Evolutionary conservation across 2,888 invertebrate species (phyloP), one percentile per base, ranked within the genome.

Genomic region (Hesperia comma): DNA sequence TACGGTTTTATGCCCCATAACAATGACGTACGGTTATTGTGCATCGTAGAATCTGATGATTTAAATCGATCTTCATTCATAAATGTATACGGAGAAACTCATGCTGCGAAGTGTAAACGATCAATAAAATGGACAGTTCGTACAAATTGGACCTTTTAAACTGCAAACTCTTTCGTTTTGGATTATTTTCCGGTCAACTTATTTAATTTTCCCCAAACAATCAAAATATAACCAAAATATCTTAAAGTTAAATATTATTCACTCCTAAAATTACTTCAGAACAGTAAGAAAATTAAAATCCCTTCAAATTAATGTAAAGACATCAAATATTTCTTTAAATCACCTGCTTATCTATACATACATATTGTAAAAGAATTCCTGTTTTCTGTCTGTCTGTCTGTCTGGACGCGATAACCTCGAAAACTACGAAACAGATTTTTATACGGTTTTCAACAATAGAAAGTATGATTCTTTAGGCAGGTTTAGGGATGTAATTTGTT

Each of bases 1-100:
- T 73, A 71, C 71, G 71, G 68, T 78, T 87, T 88, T 84, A 87
- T 85, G 81, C 61, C 74, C 84, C 81, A 86, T 87, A 85, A 87
- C 82, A 84, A 79, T 85, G 85, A 84, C 78, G 76, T 74, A 85
- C 80, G 84, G 75, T 82, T 83, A 86, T 84, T 81, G 82, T 72
- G 68, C 71, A 79, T 78, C 75, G 68, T 57, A 71, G 73, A 79
- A 81, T 79, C 70, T 71, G 67, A 70, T 74, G 74, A 72, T 77
- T 79, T 75, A 76, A 77, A 76, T 75, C 77, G 78, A 80, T 79
- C 72, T 64, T 69, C 74, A 72, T 77, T 74, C 76, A 77, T 74
- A 73, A 74, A 77, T 74, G 74, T 73, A 75, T 63, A 62, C 63
- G 71, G 67, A 75, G 72, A 74, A 74, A 76, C 75, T 77, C 74